Base-by-base conservation (phyloP, 2,797 vertebrate genomes). In the Craterocephalus amniculus region DNA sequence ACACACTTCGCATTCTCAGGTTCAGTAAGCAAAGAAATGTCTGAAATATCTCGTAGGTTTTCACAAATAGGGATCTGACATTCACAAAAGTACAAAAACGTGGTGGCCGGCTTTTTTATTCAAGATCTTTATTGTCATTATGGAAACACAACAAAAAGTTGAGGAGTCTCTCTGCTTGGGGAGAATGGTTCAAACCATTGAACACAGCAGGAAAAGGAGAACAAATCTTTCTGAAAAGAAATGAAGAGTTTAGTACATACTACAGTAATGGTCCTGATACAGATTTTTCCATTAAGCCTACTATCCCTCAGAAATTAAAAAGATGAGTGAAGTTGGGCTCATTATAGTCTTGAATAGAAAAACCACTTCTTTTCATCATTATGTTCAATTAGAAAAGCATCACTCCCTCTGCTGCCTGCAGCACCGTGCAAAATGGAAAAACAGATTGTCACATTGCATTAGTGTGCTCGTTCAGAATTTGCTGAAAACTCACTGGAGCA, bases 381-480 rank as follows among this genome's bases (percentile, higher is more conserved):
- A 92, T 63, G 73, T 89, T 78, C 87, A 93, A 93, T 94, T 93
- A 93, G 68, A 81, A 74, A 83, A 67, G 79, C 67, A 82, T 83
- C 90, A 81, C 57, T 92, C 86, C 71, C 45, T 4, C 57, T 16
- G 57, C 76, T 64, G 78, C 51, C 67, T 65, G 57, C 69, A 49
- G 64, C 83, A 84, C 67, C 69, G 55, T 78, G 78, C 82, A 74
- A 77, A 75, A 71, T 79, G 81, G 66, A 86, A 92, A 92, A 94
- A 90, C 86, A 91, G 81, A 69, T 77, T 90, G 93, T 92, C 92
- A 86, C 65, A 76, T 70, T 75, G 76, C 83, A 90, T 94, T 90
- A 91, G 74, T n/a, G 58, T 34, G 9, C 51, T 2, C 20, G 72
- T 60, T 55, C 59, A 31, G 29, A 87, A 73, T 84, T 91, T 88